phyloP scores from a whole-genome alignment of 2,113 vertebrate species.

The Ornithorhynchus anatinus region DNA sequence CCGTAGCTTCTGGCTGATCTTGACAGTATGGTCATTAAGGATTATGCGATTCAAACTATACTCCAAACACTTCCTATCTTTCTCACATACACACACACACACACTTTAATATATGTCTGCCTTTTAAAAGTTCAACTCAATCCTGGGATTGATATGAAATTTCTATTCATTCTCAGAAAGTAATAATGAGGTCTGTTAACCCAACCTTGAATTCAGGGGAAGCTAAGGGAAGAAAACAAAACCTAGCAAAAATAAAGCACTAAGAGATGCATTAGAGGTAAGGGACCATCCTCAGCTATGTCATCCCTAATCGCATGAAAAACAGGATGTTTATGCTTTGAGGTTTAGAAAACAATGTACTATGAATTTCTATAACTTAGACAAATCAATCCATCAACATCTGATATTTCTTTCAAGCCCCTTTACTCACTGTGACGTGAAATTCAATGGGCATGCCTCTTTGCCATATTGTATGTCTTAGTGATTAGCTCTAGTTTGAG shows the following conservation, averaged over 20 bases:
- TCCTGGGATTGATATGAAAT: slow-evolving; percentile 49
- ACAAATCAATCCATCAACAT: neutral
- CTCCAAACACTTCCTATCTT: too few relatives aligned
- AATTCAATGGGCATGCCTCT: too few relatives aligned
- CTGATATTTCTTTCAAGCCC: neutral
- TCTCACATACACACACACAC: too few relatives aligned
- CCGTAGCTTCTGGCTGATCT: too few relatives aligned
- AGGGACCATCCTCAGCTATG: slow-evolving; percentile 55
- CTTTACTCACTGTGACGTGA: too few relatives aligned
- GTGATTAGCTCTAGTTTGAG: too few relatives aligned
- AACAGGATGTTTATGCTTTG: neutral
- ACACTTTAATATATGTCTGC: slow-evolving; percentile 28
- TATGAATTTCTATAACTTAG: neutral
- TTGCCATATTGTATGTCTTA: too few relatives aligned
- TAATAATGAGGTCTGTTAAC: slow-evolving; percentile 54
- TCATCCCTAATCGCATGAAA: slow-evolving; percentile 5
- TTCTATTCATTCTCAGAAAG: slow-evolving; percentile 46
- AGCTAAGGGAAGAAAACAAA: slow-evolving; percentile 43
- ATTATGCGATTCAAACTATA: too few relatives aligned
- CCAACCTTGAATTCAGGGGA: slow-evolving; percentile 51
- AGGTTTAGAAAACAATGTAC: neutral
- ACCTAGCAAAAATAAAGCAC: slow-evolving; percentile 54
- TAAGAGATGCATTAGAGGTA: slow-evolving; percentile 6
- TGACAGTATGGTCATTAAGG: too few relatives aligned
- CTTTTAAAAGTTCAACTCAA: slow-evolving; percentile 31